Conservation (phyloP, 1,140 invertebrate species). For the Bursaphelenchus mucronatus region DNA sequence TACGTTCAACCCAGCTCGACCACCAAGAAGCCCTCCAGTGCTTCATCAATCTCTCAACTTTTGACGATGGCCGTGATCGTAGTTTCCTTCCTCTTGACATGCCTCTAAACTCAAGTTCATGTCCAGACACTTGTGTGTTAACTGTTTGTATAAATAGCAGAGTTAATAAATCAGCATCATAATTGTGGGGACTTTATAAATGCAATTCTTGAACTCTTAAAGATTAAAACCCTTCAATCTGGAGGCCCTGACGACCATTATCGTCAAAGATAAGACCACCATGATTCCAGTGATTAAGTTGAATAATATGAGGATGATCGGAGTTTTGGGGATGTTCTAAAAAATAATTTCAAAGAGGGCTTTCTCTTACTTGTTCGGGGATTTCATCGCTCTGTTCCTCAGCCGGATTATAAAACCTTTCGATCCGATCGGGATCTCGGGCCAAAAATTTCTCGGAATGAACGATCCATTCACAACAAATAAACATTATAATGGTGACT, state of each 20-base stretch:
- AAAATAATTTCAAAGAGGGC: slow-evolving; percentile 3
- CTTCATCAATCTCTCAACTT: too few species aligned
- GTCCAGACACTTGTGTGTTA: too few species aligned
- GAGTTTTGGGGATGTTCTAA: neutral
- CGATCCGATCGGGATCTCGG: slow-evolving; percentile 6
- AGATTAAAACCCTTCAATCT: slow-evolving; percentile 1
- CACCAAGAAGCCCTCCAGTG: too few species aligned
- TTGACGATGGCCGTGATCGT: too few species aligned
- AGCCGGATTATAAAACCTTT: slow-evolving; percentile 6
- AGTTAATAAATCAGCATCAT: too few species aligned
- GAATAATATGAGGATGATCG: slow-evolving; percentile 9
- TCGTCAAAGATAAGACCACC: neutral
- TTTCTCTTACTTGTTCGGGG: slow-evolving; percentile 1
- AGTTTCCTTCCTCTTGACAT: too few species aligned
- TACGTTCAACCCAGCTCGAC: too few species aligned
- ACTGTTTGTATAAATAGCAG: too few species aligned
- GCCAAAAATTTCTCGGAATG: slow-evolving; percentile 7
- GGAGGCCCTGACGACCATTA: slow-evolving; percentile 12
- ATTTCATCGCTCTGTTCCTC: neutral
- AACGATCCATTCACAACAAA: slow-evolving; percentile 18
- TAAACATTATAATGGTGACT: slow-evolving; percentile 8
- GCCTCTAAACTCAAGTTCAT: too few species aligned
- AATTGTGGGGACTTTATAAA: too few species aligned
- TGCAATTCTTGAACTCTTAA: neutral
- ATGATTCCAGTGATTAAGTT: slow-evolving; percentile 6